Conservation (phyloP, 2,888 invertebrate species). For the Standfussiana lucernea region DNA sequence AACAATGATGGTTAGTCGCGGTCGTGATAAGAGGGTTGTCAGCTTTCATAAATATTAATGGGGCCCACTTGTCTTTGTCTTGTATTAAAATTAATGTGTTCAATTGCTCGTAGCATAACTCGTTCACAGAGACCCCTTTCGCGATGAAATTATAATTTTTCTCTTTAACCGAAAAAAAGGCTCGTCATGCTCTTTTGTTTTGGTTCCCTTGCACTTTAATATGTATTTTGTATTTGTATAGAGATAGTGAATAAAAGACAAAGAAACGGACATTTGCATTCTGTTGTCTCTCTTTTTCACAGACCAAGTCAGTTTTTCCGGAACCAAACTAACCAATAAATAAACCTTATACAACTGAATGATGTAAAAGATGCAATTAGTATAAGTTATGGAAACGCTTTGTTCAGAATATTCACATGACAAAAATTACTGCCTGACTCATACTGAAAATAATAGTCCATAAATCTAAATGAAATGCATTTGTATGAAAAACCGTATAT, state of each 20-base stretch:
- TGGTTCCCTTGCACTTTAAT: slow-evolving; percentile 28
- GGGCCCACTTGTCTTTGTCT: slow-evolving; percentile 79
- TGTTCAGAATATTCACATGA: slow-evolving; percentile 26
- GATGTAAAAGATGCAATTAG: slow-evolving; percentile 29
- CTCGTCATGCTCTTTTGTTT: slow-evolving; percentile 49
- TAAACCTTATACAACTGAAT: slow-evolving; percentile 15
- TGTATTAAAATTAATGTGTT: slow-evolving; percentile 87
- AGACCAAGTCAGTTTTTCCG: neutral
- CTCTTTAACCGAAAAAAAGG: slow-evolving; percentile 30
- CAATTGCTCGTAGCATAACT: slow-evolving; percentile 79
- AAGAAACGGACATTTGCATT: no score
- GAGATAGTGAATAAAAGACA: no score
- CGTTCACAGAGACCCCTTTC: slow-evolving; percentile 71
- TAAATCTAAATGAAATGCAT: slow-evolving; percentile 54
- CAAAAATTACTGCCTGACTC: slow-evolving; percentile 31
- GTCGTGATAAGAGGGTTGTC: slow-evolving; percentile 68
- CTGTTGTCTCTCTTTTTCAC: neutral
- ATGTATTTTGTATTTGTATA: neutral
- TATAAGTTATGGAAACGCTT: slow-evolving; percentile 18
- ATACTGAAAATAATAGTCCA: slow-evolving; percentile 50
- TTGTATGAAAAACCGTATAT: slow-evolving; percentile 62
- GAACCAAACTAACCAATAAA: neutral
- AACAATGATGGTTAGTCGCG: slow-evolving; percentile 63
- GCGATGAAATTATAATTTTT: slow-evolving; percentile 68
- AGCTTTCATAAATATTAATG: slow-evolving; percentile 85